These are phyloP conservation scores for Eonycteris spelaea DNA, from an alignment of 2,113 vertebrate genomes.

Conservation along the genomic window DNA sequence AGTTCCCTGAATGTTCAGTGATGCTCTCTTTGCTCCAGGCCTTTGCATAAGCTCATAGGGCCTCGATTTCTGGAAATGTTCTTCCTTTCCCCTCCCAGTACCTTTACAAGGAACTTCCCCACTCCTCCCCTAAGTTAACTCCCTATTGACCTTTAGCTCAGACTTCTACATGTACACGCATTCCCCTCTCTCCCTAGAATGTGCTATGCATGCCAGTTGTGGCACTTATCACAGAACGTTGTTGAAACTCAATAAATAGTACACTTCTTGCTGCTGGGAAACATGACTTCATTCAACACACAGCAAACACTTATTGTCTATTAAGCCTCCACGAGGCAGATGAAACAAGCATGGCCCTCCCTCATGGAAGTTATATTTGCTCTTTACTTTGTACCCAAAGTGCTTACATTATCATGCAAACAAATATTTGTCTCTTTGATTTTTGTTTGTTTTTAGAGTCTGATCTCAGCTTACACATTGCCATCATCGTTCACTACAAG, in stretches of 20 bases:
- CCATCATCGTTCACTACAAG: neutral
- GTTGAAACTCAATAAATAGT: neutral
- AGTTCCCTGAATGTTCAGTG: neutral
- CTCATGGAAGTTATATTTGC: neutral
- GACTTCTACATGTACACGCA: neutral
- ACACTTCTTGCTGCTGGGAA: neutral
- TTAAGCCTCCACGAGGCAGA: neutral
- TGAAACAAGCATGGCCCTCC: neutral
- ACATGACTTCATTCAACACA: neutral
- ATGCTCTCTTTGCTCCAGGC: neutral
- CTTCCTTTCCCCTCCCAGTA: neutral
- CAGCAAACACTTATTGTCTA: neutral
- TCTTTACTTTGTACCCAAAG: neutral
- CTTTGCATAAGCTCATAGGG: neutral
- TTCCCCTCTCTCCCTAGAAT: neutral
- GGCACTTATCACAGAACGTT: neutral
- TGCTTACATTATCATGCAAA: neutral
- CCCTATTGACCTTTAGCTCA: neutral
- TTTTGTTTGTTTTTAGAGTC: neutral
- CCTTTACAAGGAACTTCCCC: neutral
- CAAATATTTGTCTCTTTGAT: neutral
- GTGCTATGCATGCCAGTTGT: neutral
- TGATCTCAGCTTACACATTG: neutral
- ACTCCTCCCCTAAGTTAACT: neutral
- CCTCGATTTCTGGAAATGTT: neutral